Percentiles rank a stretch among this genome's conserved stretches.
Evolutionary conservation across 2,797 vertebrate species (phyloP).

Genomic region (Anguilla pacifica): DNA sequence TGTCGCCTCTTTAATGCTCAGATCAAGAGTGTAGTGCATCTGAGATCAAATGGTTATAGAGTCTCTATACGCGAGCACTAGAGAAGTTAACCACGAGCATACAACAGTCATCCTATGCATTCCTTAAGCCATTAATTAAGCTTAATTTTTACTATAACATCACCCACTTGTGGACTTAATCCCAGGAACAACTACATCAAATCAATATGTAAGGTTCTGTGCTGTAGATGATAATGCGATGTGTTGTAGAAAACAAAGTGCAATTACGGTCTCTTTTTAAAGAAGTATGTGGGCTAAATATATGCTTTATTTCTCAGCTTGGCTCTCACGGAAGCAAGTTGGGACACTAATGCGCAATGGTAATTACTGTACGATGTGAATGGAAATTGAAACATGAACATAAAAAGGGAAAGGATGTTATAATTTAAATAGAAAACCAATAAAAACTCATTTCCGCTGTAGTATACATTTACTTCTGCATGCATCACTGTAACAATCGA

Average conservation of each 20-base stretch:
- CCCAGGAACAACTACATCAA: neutral
- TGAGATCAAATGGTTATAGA: neutral
- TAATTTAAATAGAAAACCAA: neutral
- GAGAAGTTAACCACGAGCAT: neutral
- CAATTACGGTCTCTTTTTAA: neutral
- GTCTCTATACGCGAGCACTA: neutral
- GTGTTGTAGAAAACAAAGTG: neutral
- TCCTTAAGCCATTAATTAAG: neutral
- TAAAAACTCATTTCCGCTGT: neutral
- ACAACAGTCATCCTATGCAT: neutral
- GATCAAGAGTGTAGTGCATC: neutral
- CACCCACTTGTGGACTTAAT: neutral
- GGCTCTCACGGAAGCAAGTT: neutral
- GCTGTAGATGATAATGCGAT: neutral
- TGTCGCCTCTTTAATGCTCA: slow-evolving; percentile 11
- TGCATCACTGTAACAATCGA: neutral
- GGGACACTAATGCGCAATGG: neutral
- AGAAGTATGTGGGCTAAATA: neutral
- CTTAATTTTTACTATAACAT: neutral
- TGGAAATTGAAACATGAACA: neutral
- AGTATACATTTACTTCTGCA: neutral
- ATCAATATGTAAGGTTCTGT: neutral
- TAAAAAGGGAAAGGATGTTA: neutral
- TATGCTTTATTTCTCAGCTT: neutral
- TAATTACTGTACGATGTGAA: neutral